Conservation (phyloP, 2,888 invertebrate species). For the Philhelius pedissequus region DNA sequence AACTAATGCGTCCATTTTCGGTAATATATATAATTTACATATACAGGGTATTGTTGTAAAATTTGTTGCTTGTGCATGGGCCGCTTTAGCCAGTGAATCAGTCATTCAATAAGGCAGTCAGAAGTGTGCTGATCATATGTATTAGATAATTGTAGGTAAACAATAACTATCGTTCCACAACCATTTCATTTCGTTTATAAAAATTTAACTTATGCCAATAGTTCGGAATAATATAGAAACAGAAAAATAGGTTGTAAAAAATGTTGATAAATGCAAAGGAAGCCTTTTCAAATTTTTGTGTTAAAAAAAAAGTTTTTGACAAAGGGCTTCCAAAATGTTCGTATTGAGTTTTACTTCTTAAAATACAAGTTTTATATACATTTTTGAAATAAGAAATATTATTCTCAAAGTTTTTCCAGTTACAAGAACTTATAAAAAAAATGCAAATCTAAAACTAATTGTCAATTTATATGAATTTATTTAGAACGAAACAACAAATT, state of each 20-base stretch:
- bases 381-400: background rate
- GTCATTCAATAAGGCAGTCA: too few species aligned
- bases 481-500: conserved; percentile 24
- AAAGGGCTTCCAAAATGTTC: conserved; percentile 58
- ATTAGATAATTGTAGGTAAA: background rate
- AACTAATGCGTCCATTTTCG: too few species aligned
- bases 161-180: too few species aligned
- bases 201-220: background rate
- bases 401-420: background rate
- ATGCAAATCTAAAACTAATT: conserved; percentile 30
- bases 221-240: background rate
- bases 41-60: too few species aligned
- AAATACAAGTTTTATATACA: conserved; percentile 21
- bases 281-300: conserved; percentile 52
- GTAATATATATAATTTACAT: too few species aligned
- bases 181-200: background rate
- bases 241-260: background rate
- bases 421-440: background rate
- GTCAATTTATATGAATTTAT: conserved; percentile 64
- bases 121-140: background rate
- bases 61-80: too few species aligned
- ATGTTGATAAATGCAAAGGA: conserved; percentile 44
- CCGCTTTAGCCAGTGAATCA: too few species aligned
- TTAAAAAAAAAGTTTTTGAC: conserved; percentile 9
- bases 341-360: conserved; percentile 37